Evolutionary conservation across 2,888 invertebrate genomes (phyloP).

Genomic region (Orchesellides sinensis): DNA sequence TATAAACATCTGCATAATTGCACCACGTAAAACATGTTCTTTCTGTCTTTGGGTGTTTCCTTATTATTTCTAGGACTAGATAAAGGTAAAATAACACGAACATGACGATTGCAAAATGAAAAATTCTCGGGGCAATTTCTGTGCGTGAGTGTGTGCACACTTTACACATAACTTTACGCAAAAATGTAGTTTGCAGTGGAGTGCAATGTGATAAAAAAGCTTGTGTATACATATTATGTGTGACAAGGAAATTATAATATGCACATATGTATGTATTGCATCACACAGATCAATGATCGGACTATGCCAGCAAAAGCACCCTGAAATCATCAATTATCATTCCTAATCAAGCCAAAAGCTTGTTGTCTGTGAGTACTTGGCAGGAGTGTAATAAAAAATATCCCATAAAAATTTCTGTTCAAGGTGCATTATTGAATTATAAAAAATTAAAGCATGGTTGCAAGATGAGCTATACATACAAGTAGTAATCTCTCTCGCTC

Average conservation of each 20-base stretch:
- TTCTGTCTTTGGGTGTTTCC: slow-evolving; percentile 54
- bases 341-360: no score
- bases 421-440: no score
- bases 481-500: no score
- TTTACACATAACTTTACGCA: background rate
- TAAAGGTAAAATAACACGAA: no score
- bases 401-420: no score
- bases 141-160: slow-evolving; percentile 12
- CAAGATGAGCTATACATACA: no score
- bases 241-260: slow-evolving; percentile 45
- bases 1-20: slow-evolving; percentile 30
- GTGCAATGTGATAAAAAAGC: slow-evolving; percentile 7
- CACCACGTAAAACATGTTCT: slow-evolving; percentile 36
- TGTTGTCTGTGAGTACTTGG: no score
- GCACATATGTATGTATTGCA: slow-evolving; percentile 3
- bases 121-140: background rate
- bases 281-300: slow-evolving; percentile 42
- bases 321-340: no score
- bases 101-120: slow-evolving; percentile 17
- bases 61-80: slow-evolving; percentile 49
- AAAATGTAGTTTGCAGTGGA: no score
- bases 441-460: no score
- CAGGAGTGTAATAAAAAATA: no score
- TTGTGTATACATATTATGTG: background rate
- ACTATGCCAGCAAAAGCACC: background rate